Conservation (phyloP, 2,113 vertebrate species). For the Rhadina sibilatrix region DNA sequence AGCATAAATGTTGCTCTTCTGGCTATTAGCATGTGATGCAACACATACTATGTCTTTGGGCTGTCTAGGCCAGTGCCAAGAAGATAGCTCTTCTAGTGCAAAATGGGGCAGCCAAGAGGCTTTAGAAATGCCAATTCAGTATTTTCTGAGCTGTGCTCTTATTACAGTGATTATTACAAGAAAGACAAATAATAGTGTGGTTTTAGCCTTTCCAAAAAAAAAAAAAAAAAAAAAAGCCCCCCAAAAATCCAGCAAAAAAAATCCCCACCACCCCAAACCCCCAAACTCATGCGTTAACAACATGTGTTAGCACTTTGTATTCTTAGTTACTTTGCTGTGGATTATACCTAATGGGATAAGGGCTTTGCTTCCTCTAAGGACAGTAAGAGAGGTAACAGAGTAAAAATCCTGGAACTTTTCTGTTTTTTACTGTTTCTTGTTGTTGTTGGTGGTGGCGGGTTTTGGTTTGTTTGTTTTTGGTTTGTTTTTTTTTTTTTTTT, state of each 20-base stretch:
- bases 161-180: background rate
- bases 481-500: background rate
- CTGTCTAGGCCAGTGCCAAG: background rate
- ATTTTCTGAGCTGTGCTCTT: background rate
- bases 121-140: conserved; percentile 7
- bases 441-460: background rate
- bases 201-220: background rate
- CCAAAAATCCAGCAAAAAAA: background rate
- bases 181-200: background rate
- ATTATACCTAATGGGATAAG: background rate
- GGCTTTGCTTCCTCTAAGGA: background rate
- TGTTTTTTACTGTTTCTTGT: background rate
- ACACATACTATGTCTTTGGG: background rate
- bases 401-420: background rate
- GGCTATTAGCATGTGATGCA: conserved; percentile 13
- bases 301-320: background rate
- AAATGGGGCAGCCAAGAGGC: background rate
- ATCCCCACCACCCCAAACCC: background rate
- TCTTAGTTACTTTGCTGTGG: background rate
- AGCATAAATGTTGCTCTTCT: conserved; percentile 29
- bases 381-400: background rate
- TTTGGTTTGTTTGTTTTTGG: background rate
- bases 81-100: background rate
- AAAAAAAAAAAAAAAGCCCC: background rate
- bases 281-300: background rate